These are phyloP conservation scores for Yponomeuta cagnagella DNA, from an alignment of 2,888 invertebrate genomes.

Conservation along the genomic window DNA sequence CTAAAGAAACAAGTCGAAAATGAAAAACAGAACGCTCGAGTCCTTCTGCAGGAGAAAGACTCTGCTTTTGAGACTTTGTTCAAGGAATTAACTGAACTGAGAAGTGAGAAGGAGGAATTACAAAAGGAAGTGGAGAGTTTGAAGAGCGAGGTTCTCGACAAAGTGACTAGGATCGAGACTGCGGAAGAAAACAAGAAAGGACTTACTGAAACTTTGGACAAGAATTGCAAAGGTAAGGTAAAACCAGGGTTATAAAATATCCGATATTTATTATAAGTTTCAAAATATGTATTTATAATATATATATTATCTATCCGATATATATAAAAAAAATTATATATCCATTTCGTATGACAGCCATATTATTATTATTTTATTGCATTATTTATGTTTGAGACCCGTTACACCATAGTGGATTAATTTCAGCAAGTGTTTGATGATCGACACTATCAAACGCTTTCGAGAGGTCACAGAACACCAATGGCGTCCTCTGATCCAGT, in stretches of 20 bases:
- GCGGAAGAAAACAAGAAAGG: conserved; percentile 1
- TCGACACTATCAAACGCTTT: too few relatives aligned
- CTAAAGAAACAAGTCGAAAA: conserved; percentile 17
- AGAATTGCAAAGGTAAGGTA: conserved; percentile 34
- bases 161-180: background rate
- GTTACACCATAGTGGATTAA: too few relatives aligned
- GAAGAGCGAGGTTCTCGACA: background rate
- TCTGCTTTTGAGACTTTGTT: conserved; percentile 13
- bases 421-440: too few relatives aligned
- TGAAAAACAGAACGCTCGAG: conserved; percentile 11
- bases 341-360: too few relatives aligned
- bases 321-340: too few relatives aligned
- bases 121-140: conserved; percentile 6
- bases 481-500: too few relatives aligned
- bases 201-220: conserved; percentile 22
- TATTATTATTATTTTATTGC: too few relatives aligned
- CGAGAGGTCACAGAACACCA: too few relatives aligned
- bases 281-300: too few relatives aligned
- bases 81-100: conserved; percentile 21
- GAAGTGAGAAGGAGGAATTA: conserved; percentile 12
- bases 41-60: conserved; percentile 14
- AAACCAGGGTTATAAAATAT: background rate
- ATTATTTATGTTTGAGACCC: too few relatives aligned
- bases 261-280: too few relatives aligned
- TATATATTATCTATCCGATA: too few relatives aligned